Percentiles rank a stretch among this genome's conserved stretches.
Conservation (phyloP, 2,797 vertebrate genomes). For the Bucorvus abyssinicus region DNA sequence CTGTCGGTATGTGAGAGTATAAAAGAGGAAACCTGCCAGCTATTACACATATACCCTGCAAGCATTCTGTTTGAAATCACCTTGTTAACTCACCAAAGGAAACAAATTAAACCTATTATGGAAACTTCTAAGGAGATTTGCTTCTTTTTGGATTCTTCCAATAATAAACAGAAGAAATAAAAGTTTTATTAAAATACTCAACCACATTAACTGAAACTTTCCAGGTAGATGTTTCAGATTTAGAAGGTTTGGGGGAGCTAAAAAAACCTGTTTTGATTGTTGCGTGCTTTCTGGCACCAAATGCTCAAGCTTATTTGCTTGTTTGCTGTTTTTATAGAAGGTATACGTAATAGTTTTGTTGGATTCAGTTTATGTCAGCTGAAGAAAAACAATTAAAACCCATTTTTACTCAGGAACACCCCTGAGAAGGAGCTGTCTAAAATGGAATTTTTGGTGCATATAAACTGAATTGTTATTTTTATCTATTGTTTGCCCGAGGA, state of each 20-base stretch:
- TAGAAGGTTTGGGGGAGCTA: background rate
- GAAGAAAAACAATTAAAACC: background rate
- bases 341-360: background rate
- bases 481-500: background rate
- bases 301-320: background rate
- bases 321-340: background rate
- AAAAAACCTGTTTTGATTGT: background rate
- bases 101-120: background rate
- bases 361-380: background rate
- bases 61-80: background rate
- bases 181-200: background rate
- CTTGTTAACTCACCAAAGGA: background rate
- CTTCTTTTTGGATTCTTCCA: background rate
- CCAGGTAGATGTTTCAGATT: background rate
- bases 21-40: background rate
- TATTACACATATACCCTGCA: background rate
- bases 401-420: background rate
- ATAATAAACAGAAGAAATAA: background rate
- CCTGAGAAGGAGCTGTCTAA: background rate
- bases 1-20: background rate
- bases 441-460: background rate
- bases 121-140: background rate
- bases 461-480: background rate
- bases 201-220: background rate
- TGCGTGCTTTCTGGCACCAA: background rate